Percentiles rank a stretch among this genome's conserved stretches.
Conservation (phyloP, 2,888 invertebrate genomes). For the Schizaphis graminum region DNA sequence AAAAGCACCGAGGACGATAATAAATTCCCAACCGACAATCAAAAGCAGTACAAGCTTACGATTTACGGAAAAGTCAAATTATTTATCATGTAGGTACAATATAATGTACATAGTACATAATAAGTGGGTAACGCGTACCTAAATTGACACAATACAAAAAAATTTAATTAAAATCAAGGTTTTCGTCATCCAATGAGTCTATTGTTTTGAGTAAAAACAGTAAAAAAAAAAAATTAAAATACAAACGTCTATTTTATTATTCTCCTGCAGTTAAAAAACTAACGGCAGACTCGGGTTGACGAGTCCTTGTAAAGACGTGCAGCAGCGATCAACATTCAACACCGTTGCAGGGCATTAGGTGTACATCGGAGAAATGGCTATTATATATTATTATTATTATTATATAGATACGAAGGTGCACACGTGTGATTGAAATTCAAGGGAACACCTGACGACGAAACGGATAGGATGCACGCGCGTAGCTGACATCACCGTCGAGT, state of each 20-base stretch:
- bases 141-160: neutral
- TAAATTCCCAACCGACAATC: neutral
- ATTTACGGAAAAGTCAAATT: neutral
- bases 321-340: neutral
- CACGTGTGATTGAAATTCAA: neutral
- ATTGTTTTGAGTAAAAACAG: neutral
- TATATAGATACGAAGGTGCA: neutral
- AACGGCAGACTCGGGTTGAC: neutral
- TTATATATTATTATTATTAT: neutral
- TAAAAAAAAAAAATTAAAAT: neutral
- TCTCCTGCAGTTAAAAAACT: neutral
- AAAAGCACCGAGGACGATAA: neutral
- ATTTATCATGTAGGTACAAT: neutral
- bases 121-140: neutral
- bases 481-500: neutral
- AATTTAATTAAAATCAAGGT: neutral
- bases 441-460: neutral
- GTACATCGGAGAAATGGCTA: neutral
- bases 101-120: neutral
- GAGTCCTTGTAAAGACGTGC: conserved; percentile 1
- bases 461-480: neutral
- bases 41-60: neutral
- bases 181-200: neutral
- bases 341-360: neutral
- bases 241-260: neutral